phyloP scores from a whole-genome alignment of 1,140 invertebrate genomes.

The Chlorops oryzae region DNA sequence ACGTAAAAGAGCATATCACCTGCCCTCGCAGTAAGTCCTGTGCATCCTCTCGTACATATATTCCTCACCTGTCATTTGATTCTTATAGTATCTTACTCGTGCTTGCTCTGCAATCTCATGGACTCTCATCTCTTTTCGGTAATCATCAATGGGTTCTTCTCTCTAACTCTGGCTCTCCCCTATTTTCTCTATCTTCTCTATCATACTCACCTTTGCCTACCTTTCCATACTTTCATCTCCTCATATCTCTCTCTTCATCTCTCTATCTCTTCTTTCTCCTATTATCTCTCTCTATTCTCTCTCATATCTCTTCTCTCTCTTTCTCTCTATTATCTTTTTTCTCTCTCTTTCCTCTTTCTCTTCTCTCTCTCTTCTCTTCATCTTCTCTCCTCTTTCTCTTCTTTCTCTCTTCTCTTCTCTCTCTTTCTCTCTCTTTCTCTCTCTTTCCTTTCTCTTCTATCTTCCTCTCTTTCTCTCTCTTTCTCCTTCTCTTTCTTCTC shows the following conservation, averaged over 20 bases:
- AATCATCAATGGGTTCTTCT: no score
- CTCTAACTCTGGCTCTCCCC: no score
- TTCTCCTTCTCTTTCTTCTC: not conserved
- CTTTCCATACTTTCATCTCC: not conserved
- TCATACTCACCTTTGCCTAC: no score
- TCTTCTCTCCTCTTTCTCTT: not conserved
- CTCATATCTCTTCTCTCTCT: no score
- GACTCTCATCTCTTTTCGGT: no score
- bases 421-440: not conserved
- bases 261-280: not conserved
- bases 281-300: not conserved
- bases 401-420: not conserved
- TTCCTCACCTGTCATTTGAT: no score
- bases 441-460: not conserved
- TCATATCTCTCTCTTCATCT: not conserved
- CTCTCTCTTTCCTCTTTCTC: not conserved
- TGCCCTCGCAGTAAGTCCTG: no score
- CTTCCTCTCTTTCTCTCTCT: not conserved
- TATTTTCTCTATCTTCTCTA: no score
- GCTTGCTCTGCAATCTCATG: no score
- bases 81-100: no score
- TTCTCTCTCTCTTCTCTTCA: not conserved
- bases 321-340: not conserved
- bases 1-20: no score
- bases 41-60: no score